Base-by-base conservation (phyloP, 2,113 vertebrate genomes). In the Cochlearius cochlearius region DNA sequence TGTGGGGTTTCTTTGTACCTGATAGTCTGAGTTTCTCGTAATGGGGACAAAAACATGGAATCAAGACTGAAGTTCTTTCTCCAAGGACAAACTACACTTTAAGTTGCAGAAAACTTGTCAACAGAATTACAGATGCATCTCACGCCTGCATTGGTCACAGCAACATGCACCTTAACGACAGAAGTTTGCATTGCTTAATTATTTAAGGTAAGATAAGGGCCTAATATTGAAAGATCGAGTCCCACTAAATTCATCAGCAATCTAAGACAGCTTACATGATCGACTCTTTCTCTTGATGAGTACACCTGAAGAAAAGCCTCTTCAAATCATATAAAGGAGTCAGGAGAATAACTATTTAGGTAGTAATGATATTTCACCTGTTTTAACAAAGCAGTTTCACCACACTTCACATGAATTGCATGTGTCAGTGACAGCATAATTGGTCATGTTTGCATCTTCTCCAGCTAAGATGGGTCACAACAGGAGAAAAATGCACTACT, bases 1-100 rank as follows among this genome's bases (percentile, higher is more conserved):
- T 43, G 41, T 43, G 41, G 9, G 15, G 0, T 0, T 10, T 36
- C 71, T 56, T 67, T 45, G 27, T n/a, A 55, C 6, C 5, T 38
- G 21, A 32, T 53, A 50, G 29, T 18, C 15, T 59, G 2, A 0
- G 1, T 78, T 91, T 81, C 21, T 77, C 18, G 41, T 53, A 85
- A 50, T 47, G 21, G 2, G 20, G 9, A 49, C 6, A 59, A 81
- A 85, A 82, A 8, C 2, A 39, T 2, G 1, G n/a, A 23, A 71
- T 49, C 32, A 71, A 63, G 56, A 47, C 10, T 17, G 3, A 67
- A 78, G 4, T 11, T 59, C 7, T 15, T 59, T 56, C 26, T 68
- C 11, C 16, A 78, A 55, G 10, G 63, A 18, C 5, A 72, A 8
- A 90, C 55, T 16, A 56, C 12, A 62, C 13, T 59, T 78, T 32